Evolutionary conservation across 2,888 invertebrate genomes (phyloP), one percentile per base, ranked within the genome.

Genomic region (Clepsis dumicolana): DNA sequence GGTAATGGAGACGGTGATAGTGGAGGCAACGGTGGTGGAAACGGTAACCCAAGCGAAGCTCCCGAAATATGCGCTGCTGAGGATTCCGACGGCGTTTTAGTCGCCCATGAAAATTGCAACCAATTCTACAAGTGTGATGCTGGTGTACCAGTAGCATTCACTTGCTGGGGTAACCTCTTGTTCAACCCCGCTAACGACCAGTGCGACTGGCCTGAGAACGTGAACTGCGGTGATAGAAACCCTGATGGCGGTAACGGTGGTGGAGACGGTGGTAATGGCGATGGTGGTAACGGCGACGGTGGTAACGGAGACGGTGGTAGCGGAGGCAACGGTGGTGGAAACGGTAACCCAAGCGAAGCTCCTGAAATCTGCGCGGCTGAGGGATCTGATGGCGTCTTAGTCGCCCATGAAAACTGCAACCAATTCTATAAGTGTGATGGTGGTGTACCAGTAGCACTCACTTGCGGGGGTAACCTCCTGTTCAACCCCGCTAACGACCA

Each of bases 321-420:
- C 21, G 67, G 52, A 29, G 57, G 67, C 24, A 70, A 52, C 4
- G 59, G 41, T 10, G 68, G 61, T 7, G 77, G 77, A 25, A 75
- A 80, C 24, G 69, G 74, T 29, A 64, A 80, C 48, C 82, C 83
- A 4, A 76, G 65, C 29, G 76, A 82, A 70, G 84, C 84, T 1
- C 78, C 79, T 0, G 70, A 64, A 2, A 80, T 82, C 53, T 86
- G 86, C 52, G 79, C 78, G 0, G 72, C 48, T 14, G 57, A 70
- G 21, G 74, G 69, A 3, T 79, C 83, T 12, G 73, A 82, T 35
- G 81, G 82, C n/a, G 73, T 76, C 16, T 64, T 82, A 27, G 73
- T 86, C 16, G 83, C 85, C 24, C 85, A 86, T 57, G 77, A 82
- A 63, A 73, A 77, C 59, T 86, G 86, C 64, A 76, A 78, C 62